Conservation (phyloP, 1,140 invertebrate species). For the Drosophila arizonae region DNA sequence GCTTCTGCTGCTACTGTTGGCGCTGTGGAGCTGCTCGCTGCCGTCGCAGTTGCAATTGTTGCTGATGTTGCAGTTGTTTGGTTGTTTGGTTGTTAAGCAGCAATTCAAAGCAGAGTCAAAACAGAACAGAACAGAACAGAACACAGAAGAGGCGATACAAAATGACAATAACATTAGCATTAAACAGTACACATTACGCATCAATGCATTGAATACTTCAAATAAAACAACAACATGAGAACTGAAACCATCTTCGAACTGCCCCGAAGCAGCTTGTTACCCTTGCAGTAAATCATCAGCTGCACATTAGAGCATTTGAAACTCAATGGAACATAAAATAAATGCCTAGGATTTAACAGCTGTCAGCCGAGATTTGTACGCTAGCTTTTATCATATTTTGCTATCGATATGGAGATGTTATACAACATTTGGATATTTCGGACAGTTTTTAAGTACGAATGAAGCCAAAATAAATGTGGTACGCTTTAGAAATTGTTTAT, state of each 20-base stretch:
- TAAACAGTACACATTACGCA: constrained; percentile 46
- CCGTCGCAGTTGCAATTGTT: constrained; percentile 36
- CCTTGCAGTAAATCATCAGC: constrained; percentile 19
- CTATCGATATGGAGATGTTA: too few relatives aligned
- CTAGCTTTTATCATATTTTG: too few relatives aligned
- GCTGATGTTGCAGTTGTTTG: constrained; percentile 51
- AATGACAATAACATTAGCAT: constrained; percentile 70
- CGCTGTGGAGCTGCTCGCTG: constrained; percentile 35
- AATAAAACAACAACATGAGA: constrained; percentile 49
- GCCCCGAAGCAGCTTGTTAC: constrained; percentile 9
- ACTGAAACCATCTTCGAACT: constrained; percentile 42
- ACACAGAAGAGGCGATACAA: constrained; percentile 76
- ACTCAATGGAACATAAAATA: not conserved
- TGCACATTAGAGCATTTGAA: not conserved
- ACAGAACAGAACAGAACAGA: constrained; percentile 73
- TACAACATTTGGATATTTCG: too few relatives aligned
- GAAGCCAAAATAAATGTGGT: too few relatives aligned
- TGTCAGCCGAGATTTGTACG: too few relatives aligned
- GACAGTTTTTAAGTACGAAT: too few relatives aligned
- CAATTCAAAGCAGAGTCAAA: constrained; percentile 67
- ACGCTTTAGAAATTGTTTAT: too few relatives aligned
- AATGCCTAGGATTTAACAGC: too few relatives aligned
- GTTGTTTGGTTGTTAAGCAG: constrained; percentile 57
- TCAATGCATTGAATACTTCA: constrained; percentile 33
- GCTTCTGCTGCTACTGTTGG: constrained; percentile 34